Base-by-base conservation (phyloP, 1,140 invertebrate species). In the Drosophila ambigua region DNA sequence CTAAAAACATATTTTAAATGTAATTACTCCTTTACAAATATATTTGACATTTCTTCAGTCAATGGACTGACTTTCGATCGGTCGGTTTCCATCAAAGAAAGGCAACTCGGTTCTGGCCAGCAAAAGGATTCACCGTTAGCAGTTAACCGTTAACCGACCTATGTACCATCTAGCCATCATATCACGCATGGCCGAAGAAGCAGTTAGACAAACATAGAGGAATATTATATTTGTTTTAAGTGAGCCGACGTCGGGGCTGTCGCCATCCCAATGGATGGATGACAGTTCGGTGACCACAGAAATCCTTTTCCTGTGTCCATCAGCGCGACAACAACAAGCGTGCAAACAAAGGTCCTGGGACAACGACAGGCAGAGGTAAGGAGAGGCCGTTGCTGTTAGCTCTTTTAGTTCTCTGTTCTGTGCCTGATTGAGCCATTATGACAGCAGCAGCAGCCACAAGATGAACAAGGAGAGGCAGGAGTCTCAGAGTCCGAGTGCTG, bases 371-470 rank as follows among this genome's bases (percentile, higher is more conserved):
- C n/a, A 44, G 61, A 55, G 49, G 15, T n/a, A 31, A 20, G 4
- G 28, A 35, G 15, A 26, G 16, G 5, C 9, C 11, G 39, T 24
- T 44, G 50, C 61, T 45, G 64, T 64, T 66, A 66, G 59, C 45
- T 45, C 16, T 8, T 23, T n/a, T 20, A 2, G 20, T 20, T 20
- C 2, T 20, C 20, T 20, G 20, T 66, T 31, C 63, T 24, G 61
- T 52, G 75, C 65, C 79, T 83, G 79, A 83, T 83, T 83, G 79
- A 83, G 79, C 61, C 79, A 83, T 83, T 83, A 83, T 79, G 79
- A 83, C 80, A 79, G 63, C 45, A 58, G 28, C 5, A 26, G 20
- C 20, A 55, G 48, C 26, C 49, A 5, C 5, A 52, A 31, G 23
- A 52, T 24, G 51, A 44, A 31, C 15, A 35, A 28, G 11, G 8